Evolutionary conservation across 2,113 vertebrate species (phyloP), one percentile per base, ranked within the genome.

Genomic region (Mohoua ochrocephala): DNA sequence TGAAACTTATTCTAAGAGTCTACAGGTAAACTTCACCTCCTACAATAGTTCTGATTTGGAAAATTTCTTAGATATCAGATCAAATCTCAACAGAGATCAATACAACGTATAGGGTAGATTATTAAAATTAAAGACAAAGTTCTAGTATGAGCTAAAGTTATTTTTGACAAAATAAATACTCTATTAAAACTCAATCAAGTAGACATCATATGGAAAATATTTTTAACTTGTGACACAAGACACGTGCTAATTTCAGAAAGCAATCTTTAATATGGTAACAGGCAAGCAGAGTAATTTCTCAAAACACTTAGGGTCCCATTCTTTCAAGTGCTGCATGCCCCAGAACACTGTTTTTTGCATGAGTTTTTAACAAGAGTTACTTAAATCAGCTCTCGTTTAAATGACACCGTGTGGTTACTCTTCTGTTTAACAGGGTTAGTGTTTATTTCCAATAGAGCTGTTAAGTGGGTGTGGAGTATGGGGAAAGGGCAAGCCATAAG

Each of bases 121-220:
- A 33, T 82, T 88, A 73, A 21, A 68, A 73, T 80, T 74, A 70
- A 90, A 86, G 39, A 22, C 11, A 18, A 87, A 84, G 17, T 33
- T 78, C 39, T 90, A 63, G 5, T 49, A 88, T 47, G 39, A 86
- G 35, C 39, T 53, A 54, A 47, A 75, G 30, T 56, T 87, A 52
- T 91, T 83, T 90, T 86, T 79, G 31, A 33, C 33, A 77, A 87
- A 88, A 83, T 49, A 94, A 93, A 85, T 90, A 89, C 53, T 85
- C 70, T 54, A n/a, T 92, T 83, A 80, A 95, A 95, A 91, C 35
- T 84, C 57, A 76, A 21, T 87, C 63, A 91, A 54, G 30, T 69
- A 77, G 78, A 28, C 35, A 70, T 88, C 44, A 67, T 20, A 67
- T 10, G 12, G 63, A 91, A 87, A 80, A 80, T 53, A 47, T 73